These are phyloP conservation scores for Anthoptus insignis DNA, from an alignment of 2,888 invertebrate genomes.

Conservation along the genomic window DNA sequence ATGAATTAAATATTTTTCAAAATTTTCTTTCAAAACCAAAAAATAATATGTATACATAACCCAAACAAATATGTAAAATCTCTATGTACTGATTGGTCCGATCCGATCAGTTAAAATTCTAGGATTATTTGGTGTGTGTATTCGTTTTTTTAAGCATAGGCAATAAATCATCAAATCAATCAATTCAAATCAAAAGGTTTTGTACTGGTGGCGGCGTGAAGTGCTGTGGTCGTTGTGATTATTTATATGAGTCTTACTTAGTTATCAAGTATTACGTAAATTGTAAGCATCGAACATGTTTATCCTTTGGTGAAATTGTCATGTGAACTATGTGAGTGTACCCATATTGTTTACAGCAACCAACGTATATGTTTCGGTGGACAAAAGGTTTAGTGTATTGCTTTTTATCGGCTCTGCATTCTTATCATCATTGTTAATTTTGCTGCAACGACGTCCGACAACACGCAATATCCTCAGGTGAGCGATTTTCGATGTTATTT, in stretches of 20 bases:
- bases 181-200: slow-evolving; percentile 59
- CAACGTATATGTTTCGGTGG: slow-evolving; percentile 51
- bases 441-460: slow-evolving; percentile 60
- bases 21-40: no score
- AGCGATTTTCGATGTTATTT: slow-evolving; percentile 48
- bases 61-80: no score
- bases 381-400: slow-evolving; percentile 65
- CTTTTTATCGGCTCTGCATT: slow-evolving; percentile 58
- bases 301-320: slow-evolving; percentile 4
- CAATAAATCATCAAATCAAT: slow-evolving; percentile 58
- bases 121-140: not conserved
- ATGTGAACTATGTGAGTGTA: slow-evolving; percentile 57
- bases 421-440: slow-evolving; percentile 69
- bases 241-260: slow-evolving; percentile 21
- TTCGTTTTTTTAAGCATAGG: slow-evolving; percentile 1
- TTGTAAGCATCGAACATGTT: not conserved
- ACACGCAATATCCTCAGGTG: slow-evolving; percentile 64
- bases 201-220: slow-evolving; percentile 56
- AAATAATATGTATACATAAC: no score
- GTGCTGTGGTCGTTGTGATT: slow-evolving; percentile 36
- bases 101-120: no score
- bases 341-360: slow-evolving; percentile 63
- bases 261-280: slow-evolving; percentile 27
- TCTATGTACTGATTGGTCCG: not conserved
- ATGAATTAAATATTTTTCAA: no score